Percentiles rank a stretch among this genome's conserved stretches.
phyloP scores from a whole-genome alignment of 2,113 vertebrate species.

The Heterochromis multidens region DNA sequence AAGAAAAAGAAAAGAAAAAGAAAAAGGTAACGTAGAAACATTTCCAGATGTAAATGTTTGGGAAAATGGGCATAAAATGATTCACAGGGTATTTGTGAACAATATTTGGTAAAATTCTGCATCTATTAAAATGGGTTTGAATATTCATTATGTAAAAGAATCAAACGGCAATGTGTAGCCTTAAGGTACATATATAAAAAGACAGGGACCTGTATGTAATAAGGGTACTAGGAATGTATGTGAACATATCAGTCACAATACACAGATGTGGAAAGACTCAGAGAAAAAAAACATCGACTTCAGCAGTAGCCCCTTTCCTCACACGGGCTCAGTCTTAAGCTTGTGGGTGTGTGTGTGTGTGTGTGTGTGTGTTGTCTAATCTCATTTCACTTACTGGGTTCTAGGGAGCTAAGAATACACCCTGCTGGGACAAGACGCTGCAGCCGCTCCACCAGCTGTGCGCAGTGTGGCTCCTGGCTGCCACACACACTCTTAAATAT shows the following conservation, averaged over 20 bases:
- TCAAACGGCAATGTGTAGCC: neutral
- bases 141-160: neutral
- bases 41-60: neutral
- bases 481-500: neutral
- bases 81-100: neutral
- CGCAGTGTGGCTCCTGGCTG: constrained; percentile 18
- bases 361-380: constrained; percentile 44
- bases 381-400: constrained; percentile 62
- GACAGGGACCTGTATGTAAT: neutral
- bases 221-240: neutral
- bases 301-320: neutral
- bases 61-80: neutral
- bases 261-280: neutral
- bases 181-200: neutral
- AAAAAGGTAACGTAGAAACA: neutral
- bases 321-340: neutral
- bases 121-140: neutral
- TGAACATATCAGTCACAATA: neutral
- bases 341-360: neutral
- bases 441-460: constrained; percentile 42
- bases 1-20: too few relatives aligned
- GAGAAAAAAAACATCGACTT: neutral
- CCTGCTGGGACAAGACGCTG: constrained; percentile 28
- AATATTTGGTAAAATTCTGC: neutral
- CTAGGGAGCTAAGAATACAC: constrained; percentile 59